A percentile compares a stretch with the other conserved stretches of the same genome.
These are phyloP conservation scores for Porites divaricata DNA, from an alignment of 92 coral and sea anemone species.

Conservation along the genomic window DNA sequence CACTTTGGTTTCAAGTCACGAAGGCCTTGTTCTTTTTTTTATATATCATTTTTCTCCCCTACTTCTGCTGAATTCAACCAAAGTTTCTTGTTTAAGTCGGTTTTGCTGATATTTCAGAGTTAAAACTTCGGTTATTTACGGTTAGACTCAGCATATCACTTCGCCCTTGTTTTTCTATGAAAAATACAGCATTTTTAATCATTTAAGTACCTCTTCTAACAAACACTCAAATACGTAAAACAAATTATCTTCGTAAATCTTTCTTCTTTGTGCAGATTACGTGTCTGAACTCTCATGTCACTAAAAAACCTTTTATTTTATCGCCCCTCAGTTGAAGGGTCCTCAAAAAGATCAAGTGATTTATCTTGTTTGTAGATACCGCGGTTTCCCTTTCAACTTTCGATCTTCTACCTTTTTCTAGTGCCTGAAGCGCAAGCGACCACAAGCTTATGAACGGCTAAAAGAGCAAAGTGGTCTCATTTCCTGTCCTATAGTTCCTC, in stretches of 20 bases:
- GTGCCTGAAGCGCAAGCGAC: neutral
- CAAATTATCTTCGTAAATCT: neutral
- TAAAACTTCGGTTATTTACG: neutral
- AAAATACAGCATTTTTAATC: neutral
- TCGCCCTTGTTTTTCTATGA: neutral
- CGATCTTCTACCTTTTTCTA: neutral
- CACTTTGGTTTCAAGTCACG: conserved; percentile 1
- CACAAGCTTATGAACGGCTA: neutral
- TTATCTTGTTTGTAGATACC: neutral
- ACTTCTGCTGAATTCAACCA: neutral
- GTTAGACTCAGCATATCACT: neutral
- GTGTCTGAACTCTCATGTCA: neutral
- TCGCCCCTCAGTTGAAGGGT: neutral
- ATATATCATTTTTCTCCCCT: neutral
- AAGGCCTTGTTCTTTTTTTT: neutral
- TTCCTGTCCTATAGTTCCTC: no score
- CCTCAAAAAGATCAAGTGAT: neutral
- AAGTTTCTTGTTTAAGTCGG: neutral
- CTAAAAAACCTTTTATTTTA: neutral
- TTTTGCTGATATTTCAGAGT: neutral
- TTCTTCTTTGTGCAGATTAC: conserved; percentile 15
- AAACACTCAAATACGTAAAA: neutral
- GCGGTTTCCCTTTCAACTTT: neutral
- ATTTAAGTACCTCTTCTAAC: neutral
- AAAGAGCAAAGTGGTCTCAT: no score